phyloP scores from a whole-genome alignment of 2,888 invertebrate genomes.

The Dasypolia templi region DNA sequence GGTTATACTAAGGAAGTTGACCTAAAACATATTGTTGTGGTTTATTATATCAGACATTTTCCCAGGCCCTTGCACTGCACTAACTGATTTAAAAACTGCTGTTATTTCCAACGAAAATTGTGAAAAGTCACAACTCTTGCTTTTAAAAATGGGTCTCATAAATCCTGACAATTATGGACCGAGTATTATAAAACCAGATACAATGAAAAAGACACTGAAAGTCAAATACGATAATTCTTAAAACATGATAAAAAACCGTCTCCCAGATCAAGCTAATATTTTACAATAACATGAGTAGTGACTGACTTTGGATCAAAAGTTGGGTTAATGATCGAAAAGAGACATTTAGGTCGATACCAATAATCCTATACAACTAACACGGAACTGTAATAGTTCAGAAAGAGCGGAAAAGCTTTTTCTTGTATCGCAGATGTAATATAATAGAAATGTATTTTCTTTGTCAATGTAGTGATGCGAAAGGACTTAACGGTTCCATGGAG shows the following conservation, averaged over 20 bases:
- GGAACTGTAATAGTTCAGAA: slow-evolving; percentile 20
- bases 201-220: too few species aligned
- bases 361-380: slow-evolving; percentile 4
- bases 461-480: neutral
- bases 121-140: too few species aligned
- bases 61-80: neutral
- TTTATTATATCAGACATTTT: neutral
- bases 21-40: neutral
- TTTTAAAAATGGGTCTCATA: neutral
- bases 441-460: slow-evolving; percentile 22
- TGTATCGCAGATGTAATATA: slow-evolving; percentile 30
- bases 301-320: neutral
- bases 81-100: neutral
- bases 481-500: neutral
- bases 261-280: too few species aligned
- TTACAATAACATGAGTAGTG: neutral
- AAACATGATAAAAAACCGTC: too few species aligned
- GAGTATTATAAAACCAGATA: neutral
- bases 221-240: too few species aligned
- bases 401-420: slow-evolving; percentile 48
- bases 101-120: neutral
- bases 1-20: neutral
- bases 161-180: neutral
- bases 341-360: slow-evolving; percentile 1
- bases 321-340: neutral